Evolutionary conservation across 1,140 invertebrate genomes (phyloP).

Genomic region (Aphis gossypii): DNA sequence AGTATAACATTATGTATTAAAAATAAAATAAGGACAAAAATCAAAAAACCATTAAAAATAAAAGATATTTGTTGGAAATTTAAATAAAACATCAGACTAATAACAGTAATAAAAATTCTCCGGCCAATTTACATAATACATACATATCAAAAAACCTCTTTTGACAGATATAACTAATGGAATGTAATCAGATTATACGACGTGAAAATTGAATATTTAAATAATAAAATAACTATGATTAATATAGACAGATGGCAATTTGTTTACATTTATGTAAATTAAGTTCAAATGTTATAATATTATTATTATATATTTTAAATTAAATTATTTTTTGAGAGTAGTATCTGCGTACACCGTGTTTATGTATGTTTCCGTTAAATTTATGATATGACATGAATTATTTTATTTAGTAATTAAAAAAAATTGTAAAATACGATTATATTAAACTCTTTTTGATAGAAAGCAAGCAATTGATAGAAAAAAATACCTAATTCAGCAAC

Average conservation of each 20-base stretch:
- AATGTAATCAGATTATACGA: constrained; percentile 26
- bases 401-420: neutral
- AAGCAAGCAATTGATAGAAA: neutral
- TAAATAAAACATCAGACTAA: constrained; percentile 27
- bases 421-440: neutral
- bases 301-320: constrained; percentile 3
- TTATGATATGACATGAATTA: neutral
- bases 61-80: neutral
- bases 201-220: constrained; percentile 40
- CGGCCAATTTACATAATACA: constrained; percentile 14
- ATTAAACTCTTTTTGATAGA: neutral
- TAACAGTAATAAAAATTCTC: neutral
- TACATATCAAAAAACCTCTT: constrained; percentile 14
- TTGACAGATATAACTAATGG: constrained; percentile 27
- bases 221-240: constrained; percentile 31
- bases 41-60: constrained; percentile 28
- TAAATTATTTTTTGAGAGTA: neutral
- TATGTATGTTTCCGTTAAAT: neutral
- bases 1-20: neutral
- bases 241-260: constrained; percentile 8
- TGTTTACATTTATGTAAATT: constrained; percentile 10
- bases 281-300: constrained; percentile 20
- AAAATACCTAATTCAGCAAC: neutral
- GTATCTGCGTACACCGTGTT: neutral
- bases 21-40: neutral